Base-by-base conservation (phyloP, 1,140 invertebrate species). In the Cataglyphis hispanica region DNA sequence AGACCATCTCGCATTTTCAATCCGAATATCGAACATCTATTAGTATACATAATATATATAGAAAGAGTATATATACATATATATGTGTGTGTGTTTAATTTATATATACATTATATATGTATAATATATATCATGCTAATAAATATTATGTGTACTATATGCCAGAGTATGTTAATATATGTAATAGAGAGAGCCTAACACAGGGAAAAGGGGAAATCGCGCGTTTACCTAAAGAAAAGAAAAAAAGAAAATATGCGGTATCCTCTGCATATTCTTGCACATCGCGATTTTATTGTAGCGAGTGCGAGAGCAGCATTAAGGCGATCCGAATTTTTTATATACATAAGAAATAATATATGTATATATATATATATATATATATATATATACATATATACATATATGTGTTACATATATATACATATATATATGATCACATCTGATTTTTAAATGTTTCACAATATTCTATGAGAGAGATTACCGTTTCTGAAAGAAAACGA, bases 1-100 rank as follows among this genome's bases (percentile, higher is more conserved):
- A 87, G 89, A 81, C 64, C 87, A 88, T 87, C 75, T 90, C 40
- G 77, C 85, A 37, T 83, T 77, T 89, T 70, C 64, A 74, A 60
- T 50, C 70, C 50, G 66, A 85, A 83, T 85, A 77, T 77, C 72
- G 69, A 16, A 50, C 3, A 72, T 61, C 43, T 89, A 77, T 89
- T 80, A 80, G 34, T 80, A 81, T 83, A 84, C 76, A 77, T 77
- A 64, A 84, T 74, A 74, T 88, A 86, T 87, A 75, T 46, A 50
- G 16, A 50, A 50, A 50, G 5, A 19, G 46, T 86, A 88, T 86
- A 88, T 63, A 70, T 85, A 84, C 74, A 87, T 56, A 86, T 81
- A 83, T 76, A 86, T 76, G 80, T 86, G 53, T 67, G 22, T 69
- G 53, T 67, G 22, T 69, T 63, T 80, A 70, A 85, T 77, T 78